Base-by-base conservation (phyloP, 2,888 invertebrate genomes). In the Sphaerophoria rueppellii region DNA sequence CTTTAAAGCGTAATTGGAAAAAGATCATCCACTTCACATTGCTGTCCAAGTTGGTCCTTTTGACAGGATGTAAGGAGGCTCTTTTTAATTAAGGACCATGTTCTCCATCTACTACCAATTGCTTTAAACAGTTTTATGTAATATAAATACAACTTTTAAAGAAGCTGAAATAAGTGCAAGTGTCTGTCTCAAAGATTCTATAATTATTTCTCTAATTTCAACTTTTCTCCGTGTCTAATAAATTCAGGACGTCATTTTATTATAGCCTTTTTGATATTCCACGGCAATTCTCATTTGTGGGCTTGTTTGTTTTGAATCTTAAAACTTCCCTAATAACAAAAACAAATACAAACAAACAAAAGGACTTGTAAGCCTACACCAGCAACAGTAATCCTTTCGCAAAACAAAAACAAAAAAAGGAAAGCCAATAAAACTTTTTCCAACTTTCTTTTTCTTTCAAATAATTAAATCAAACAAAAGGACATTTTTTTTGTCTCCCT, bases 391-490 rank as follows among this genome's bases (percentile, higher is more conserved):
- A 82, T 82, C 78, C 82, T 57, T 82, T 55, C 58, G 40, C 43
- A 16, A 78, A 74, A 78, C 73, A 82, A 79, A 61, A 70, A 73
- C 73, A 82, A 82, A 79, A 82, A 78, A 82, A 82, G 73, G 78
- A 82, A 79, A 61, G 74, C 78, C 73, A 82, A 82, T 82, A 82
- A 82, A 82, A 82, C 78, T 82, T 82, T 74, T 34, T 43, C 9
- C 43, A 78, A 78, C 72, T 78, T 73, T 82, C 67, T 78, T 50
- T 46, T 43, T 43, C 43, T 57, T 46, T 48, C 61, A 61, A 82
- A 82, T 82, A 79, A 82, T 79, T 82, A 74, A 82, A 74, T 63
- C 79, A 82, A 82, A 82, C 78, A 82, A 60, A 82, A 50, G 69
- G 73, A 74, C 58, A 60, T 11, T 55, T 65, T 63, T 58, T 40